These are phyloP conservation scores for Xestia xanthographa DNA, from an alignment of 2,888 invertebrate species.

Conservation along the genomic window DNA sequence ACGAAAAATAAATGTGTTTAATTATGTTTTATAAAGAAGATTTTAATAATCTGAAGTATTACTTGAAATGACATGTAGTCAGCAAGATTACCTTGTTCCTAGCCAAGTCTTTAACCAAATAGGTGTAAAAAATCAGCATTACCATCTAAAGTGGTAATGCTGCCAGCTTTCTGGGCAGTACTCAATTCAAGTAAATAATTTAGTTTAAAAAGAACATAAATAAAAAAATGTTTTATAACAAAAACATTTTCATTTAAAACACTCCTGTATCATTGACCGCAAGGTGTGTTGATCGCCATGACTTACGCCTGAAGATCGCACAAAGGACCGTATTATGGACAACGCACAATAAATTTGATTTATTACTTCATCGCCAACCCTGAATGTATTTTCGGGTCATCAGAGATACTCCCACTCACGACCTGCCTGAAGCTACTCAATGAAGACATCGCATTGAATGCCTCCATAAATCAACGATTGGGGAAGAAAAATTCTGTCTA, in stretches of 20 bases:
- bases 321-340: conserved; percentile 81
- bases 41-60: not conserved
- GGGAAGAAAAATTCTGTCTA: conserved; percentile 74
- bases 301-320: conserved; percentile 78
- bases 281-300: conserved; percentile 77
- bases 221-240: not conserved
- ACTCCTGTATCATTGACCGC: conserved; percentile 61
- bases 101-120: not conserved
- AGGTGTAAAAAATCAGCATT: no score
- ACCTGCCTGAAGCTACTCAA: conserved; percentile 84
- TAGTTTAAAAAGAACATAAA: no score
- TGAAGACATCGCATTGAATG: conserved; percentile 87
- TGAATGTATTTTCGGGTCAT: conserved; percentile 84
- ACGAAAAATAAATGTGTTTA: not conserved
- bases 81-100: not conserved
- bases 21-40: not conserved
- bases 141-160: no score
- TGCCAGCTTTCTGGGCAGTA: no score
- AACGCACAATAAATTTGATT: conserved; percentile 86
- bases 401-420: conserved; percentile 86
- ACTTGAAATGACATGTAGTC: not conserved
- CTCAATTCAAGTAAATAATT: no score
- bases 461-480: conserved; percentile 83
- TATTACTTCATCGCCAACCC: conserved; percentile 84
- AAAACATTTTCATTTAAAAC: conserved; percentile 28